Evolutionary conservation across 2,888 invertebrate genomes (phyloP).

Genomic region (Lymantria dispar): DNA sequence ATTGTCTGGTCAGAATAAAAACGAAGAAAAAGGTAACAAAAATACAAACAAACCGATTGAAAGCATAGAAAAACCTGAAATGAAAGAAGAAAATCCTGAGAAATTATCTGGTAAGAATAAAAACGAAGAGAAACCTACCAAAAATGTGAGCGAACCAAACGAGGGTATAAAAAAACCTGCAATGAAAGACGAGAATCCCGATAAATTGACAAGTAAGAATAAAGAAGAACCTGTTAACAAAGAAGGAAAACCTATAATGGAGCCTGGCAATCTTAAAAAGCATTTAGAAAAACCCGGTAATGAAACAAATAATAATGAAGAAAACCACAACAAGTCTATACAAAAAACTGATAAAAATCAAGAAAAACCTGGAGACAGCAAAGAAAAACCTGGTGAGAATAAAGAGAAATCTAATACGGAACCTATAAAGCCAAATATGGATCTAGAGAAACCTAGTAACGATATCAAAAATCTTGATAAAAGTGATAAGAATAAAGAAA

Average conservation of each 20-base stretch:
- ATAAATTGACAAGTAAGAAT: not conserved
- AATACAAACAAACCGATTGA: not conserved
- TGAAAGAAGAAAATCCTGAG: not conserved
- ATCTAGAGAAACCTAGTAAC: not conserved
- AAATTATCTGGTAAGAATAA: not conserved
- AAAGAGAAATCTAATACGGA: too few species aligned
- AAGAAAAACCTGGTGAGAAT: not conserved
- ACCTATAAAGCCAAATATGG: too few species aligned
- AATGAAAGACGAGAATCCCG: not conserved
- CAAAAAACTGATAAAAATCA: not conserved
- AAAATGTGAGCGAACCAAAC: not conserved
- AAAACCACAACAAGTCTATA: too few species aligned
- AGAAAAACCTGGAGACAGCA: not conserved
- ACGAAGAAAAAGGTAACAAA: not conserved
- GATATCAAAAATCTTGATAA: not conserved
- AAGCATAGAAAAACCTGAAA: not conserved
- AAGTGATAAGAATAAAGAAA: not conserved
- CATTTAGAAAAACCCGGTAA: not conserved
- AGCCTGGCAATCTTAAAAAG: not conserved
- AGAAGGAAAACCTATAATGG: not conserved
- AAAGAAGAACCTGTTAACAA: not conserved
- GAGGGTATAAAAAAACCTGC: not conserved
- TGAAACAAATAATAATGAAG: too few species aligned
- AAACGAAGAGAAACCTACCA: not conserved
- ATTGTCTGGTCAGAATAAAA: not conserved